A percentile compares a stretch with the other conserved stretches of the same genome.
These are phyloP conservation scores for Gavialis gangeticus DNA, from an alignment of 2,113 vertebrate species.

Conservation along the genomic window DNA sequence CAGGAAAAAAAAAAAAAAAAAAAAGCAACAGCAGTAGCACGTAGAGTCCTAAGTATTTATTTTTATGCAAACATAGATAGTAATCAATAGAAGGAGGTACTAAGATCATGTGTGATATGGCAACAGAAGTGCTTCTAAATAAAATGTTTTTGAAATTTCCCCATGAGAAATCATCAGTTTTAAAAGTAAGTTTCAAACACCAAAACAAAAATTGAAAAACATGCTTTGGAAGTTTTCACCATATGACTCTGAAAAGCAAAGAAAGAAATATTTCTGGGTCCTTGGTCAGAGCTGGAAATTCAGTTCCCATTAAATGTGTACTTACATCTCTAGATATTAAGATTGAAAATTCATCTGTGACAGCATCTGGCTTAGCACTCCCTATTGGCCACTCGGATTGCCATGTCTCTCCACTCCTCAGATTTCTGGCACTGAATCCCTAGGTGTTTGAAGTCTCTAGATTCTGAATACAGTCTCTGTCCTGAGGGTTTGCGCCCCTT, in stretches of 20 bases:
- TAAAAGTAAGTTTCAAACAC: slow-evolving; percentile 22
- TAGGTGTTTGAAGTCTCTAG: neutral
- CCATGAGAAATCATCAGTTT: slow-evolving; percentile 46
- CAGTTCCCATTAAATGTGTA: slow-evolving; percentile 8
- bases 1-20: slow-evolving; percentile 64
- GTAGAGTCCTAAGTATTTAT: slow-evolving; percentile 41
- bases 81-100: slow-evolving; percentile 59
- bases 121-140: slow-evolving; percentile 55
- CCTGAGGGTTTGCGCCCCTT: neutral
- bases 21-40: slow-evolving; percentile 31
- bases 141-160: slow-evolving; percentile 54
- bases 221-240: neutral
- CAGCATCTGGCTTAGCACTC: neutral
- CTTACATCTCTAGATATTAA: neutral
- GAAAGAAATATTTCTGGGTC: slow-evolving; percentile 40
- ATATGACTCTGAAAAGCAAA: slow-evolving; percentile 9
- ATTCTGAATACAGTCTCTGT: neutral
- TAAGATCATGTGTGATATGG: slow-evolving; percentile 42
- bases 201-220: neutral
- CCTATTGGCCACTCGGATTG: neutral
- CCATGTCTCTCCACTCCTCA: neutral
- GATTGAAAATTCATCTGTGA: neutral
- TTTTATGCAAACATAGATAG: slow-evolving; percentile 49
- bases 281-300: neutral
- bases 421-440: neutral